These are phyloP conservation scores for Crotalus helleri DNA, from an alignment of 2,113 vertebrate species.

Conservation along the genomic window DNA sequence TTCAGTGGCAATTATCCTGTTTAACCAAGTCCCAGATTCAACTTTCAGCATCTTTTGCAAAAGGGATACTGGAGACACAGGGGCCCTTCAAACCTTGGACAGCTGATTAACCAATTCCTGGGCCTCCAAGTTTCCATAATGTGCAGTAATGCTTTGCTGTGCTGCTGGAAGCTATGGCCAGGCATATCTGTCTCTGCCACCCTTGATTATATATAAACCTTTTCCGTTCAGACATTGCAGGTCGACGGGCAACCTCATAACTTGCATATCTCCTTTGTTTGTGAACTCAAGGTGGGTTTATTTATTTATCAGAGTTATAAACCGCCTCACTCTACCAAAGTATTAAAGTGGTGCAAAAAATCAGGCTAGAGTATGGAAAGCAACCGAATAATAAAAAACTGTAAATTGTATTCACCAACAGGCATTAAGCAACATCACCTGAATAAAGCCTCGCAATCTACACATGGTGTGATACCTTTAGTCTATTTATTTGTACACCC, in stretches of 20 bases:
- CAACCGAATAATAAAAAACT: neutral
- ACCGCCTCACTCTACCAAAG: neutral
- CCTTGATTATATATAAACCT: neutral
- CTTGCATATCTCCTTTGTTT: neutral
- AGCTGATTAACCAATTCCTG: neutral
- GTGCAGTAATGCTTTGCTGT: neutral
- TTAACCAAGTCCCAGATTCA: neutral
- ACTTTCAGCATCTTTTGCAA: neutral
- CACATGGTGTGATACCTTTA: neutral
- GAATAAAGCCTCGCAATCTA: neutral
- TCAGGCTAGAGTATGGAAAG: neutral
- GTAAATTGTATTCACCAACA: neutral
- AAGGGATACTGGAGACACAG: neutral
- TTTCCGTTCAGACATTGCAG: neutral
- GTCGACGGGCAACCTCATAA: neutral
- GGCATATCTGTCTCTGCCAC: neutral
- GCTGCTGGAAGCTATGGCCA: neutral
- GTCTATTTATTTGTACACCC: neutral
- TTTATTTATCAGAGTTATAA: neutral
- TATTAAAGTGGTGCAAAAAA: neutral
- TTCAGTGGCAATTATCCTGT: neutral
- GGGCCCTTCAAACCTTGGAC: neutral
- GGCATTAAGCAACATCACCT: neutral
- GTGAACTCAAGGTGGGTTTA: neutral
- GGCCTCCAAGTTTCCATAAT: neutral